Evolutionary conservation across 1,140 invertebrate species (phyloP).

Genomic region (Tetragonula clypearis): DNA sequence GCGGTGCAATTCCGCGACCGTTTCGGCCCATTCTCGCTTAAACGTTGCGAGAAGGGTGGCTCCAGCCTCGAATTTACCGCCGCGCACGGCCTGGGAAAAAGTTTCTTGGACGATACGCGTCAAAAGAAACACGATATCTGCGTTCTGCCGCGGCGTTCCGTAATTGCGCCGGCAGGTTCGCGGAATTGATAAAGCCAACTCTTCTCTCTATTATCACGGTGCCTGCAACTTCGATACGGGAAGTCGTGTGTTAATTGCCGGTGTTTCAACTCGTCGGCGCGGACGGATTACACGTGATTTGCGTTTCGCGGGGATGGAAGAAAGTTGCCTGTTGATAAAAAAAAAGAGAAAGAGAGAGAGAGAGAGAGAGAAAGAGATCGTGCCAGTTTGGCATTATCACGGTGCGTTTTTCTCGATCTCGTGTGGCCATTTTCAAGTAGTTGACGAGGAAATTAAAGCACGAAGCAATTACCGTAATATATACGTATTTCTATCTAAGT

Average conservation of each 20-base stretch:
- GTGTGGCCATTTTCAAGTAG: no score
- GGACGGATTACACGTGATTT: neutral
- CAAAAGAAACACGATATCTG: slow-evolving; percentile 4
- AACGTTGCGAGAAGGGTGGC: slow-evolving; percentile 62
- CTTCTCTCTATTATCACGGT: neutral
- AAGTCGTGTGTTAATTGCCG: neutral
- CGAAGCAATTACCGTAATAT: no score
- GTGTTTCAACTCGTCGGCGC: neutral
- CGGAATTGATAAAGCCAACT: slow-evolving; percentile 18
- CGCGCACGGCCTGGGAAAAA: slow-evolving; percentile 20
- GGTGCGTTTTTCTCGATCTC: no score
- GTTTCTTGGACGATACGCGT: slow-evolving; percentile 37
- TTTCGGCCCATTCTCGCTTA: slow-evolving; percentile 61
- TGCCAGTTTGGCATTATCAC: no score
- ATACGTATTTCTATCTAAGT: no score
- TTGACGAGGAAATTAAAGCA: no score
- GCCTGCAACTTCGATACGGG: neutral
- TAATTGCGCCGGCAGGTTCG: neutral
- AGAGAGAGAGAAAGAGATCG: no score
- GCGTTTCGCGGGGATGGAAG: neutral
- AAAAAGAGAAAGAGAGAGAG: no score
- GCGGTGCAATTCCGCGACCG: slow-evolving; percentile 55
- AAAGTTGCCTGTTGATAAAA: neutral
- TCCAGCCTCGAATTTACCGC: slow-evolving; percentile 23
- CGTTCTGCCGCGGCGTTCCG: neutral